These are phyloP conservation scores for Bubo blakistoni DNA, from an alignment of 2,113 vertebrate genomes.

Conservation along the genomic window DNA sequence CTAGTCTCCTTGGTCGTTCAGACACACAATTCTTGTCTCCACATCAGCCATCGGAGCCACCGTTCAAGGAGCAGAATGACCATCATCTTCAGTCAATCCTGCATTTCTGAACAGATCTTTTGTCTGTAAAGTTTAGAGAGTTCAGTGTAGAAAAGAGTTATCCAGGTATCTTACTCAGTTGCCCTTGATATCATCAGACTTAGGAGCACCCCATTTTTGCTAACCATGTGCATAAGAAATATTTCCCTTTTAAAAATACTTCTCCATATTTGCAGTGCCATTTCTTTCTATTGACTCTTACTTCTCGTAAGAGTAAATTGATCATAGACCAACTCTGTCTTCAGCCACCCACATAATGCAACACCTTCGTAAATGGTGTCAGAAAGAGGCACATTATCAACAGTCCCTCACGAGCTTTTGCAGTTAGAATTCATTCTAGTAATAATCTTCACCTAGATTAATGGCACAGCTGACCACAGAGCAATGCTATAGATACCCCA, in stretches of 20 bases:
- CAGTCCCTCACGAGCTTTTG: background rate
- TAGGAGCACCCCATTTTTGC: background rate
- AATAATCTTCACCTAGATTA: background rate
- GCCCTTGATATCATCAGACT: background rate
- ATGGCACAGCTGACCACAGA: background rate
- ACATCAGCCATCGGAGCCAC: background rate
- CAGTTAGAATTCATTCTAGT: background rate
- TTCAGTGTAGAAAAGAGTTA: background rate
- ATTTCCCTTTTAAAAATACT: background rate
- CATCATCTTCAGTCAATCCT: background rate
- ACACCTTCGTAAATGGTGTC: background rate
- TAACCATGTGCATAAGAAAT: background rate
- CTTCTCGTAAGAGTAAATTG: background rate
- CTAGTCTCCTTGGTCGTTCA: background rate
- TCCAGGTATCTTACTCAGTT: background rate
- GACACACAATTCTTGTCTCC: background rate
- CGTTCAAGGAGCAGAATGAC: background rate
- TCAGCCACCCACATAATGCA: background rate
- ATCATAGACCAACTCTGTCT: background rate
- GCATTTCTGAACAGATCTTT: background rate
- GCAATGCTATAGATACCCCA: background rate
- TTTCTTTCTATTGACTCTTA: background rate
- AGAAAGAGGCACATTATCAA: background rate
- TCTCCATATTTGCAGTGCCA: background rate
- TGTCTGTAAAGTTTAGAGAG: background rate